Base-by-base conservation (phyloP, 2,113 vertebrate genomes). In the Muntiacus reevesi region DNA sequence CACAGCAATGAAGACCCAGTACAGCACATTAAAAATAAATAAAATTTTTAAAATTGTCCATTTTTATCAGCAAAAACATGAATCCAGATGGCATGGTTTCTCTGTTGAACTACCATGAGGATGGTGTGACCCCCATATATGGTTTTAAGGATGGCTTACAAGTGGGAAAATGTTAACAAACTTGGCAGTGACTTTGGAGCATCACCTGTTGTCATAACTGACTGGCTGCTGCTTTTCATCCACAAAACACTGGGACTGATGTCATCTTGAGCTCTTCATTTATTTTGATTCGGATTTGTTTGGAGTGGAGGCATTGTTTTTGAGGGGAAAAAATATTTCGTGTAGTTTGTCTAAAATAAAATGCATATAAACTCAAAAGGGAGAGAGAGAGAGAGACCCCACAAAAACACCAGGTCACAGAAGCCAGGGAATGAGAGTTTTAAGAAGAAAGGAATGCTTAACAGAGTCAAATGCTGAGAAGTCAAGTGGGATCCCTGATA, bases 121-220 rank as follows among this genome's bases (percentile, higher is more conserved):
- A 99, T 60, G 99, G 99, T 7, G 96, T 99, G 94, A 99, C 0
- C 7, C n/a, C 9, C n/a, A 36, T 99, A 92, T 98, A 99, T 99
- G 99, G 98, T 99, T 97, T 99, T 98, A 99, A 99, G 98, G 99
- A 99, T 0, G 99, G 99, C 97, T 99, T 99, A 97, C 97, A 99
- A 92, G 97, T 99, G 0, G 99, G 99, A 98, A 99, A 99, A 99
- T 99, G 99, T 97, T 99, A 99, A 99, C 98, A 90, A 95, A 98
- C 83, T 96, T 86, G 94, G 95, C 97, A 47, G 7, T 98, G 94
- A 96, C 96, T 87, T 97, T 98, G 98, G 98, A 98, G 47, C 82
- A n/a, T 98, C 98, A 97, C 98, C 96, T 60, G 87, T 98, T 98
- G 89, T 98, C 98, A 67, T 98, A 98, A 98, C 98, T 98, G 98